Percentiles rank a stretch among this genome's conserved stretches.
Evolutionary conservation across 1,140 invertebrate species (phyloP).

Genomic region (Cyrtorhinus lividipennis): DNA sequence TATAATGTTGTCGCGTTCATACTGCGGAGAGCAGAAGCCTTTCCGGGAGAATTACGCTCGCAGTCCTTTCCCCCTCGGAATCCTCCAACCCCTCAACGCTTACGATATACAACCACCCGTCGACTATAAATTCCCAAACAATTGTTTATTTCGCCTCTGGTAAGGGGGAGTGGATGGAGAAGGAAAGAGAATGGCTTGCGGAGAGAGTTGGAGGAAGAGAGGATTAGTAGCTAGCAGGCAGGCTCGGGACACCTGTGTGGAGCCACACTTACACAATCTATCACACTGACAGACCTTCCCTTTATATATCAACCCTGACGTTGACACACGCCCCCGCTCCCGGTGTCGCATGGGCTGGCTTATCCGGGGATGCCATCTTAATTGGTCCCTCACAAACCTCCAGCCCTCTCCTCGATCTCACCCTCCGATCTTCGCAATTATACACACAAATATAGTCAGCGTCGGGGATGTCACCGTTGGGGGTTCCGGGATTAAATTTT

Average conservation of each 20-base stretch:
- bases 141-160: conserved; percentile 11
- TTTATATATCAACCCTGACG: conserved; percentile 16
- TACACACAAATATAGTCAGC: conserved; percentile 7
- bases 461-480: neutral
- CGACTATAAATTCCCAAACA: conserved; percentile 13
- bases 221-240: conserved; percentile 15
- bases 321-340: conserved; percentile 10
- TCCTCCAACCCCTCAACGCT: neutral
- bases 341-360: neutral
- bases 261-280: conserved; percentile 16
- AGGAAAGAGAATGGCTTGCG: neutral
- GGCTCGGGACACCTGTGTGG: conserved; percentile 14
- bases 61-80: neutral
- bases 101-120: neutral
- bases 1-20: neutral
- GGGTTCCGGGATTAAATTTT: conserved; percentile 7
- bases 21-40: neutral
- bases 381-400: conserved; percentile 5
- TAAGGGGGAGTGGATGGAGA: too few relatives aligned
- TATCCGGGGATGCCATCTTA: conserved; percentile 14
- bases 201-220: neutral
- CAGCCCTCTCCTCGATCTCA: neutral
- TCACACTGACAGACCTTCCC: conserved; percentile 14
- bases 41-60: neutral
- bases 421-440: conserved; percentile 10